phyloP scores from a whole-genome alignment of 2,113 vertebrate species.

The Chrysemys picta region DNA sequence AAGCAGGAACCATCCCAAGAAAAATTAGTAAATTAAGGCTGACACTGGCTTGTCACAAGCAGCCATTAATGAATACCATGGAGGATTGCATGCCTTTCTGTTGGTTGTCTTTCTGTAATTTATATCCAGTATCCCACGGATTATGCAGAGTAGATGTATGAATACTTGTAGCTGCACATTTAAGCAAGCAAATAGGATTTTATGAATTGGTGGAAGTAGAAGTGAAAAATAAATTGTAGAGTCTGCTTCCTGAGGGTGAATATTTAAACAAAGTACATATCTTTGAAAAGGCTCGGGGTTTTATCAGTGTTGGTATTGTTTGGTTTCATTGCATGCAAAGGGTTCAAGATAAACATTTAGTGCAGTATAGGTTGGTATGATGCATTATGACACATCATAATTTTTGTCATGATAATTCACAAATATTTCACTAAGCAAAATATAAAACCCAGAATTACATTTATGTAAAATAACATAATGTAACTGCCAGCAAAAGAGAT shows the following conservation, averaged over 20 bases:
- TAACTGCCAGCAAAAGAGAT: background rate
- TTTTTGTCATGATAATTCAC: background rate
- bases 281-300: conserved; percentile 10
- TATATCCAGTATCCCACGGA: conserved; percentile 39
- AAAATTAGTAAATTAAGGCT: conserved; percentile 52
- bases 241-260: conserved; percentile 2
- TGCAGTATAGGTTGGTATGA: background rate
- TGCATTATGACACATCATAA: background rate
- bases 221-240: conserved; percentile 16
- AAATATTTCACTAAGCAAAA: conserved; percentile 31
- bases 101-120: conserved; percentile 48
- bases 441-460: conserved; percentile 6
- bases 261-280: background rate
- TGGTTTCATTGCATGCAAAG: background rate
- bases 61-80: conserved; percentile 48
- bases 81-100: conserved; percentile 37
- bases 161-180: conserved; percentile 45
- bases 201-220: conserved; percentile 19
- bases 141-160: conserved; percentile 4
- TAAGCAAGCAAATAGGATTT: conserved; percentile 40
- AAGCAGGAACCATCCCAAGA: conserved; percentile 19
- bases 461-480: background rate
- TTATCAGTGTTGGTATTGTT: background rate
- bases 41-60: conserved; percentile 49
- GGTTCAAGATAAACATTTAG: conserved; percentile 12